phyloP scores from a whole-genome alignment of 2,113 vertebrate genomes.

The Pycnonotus jocosus region DNA sequence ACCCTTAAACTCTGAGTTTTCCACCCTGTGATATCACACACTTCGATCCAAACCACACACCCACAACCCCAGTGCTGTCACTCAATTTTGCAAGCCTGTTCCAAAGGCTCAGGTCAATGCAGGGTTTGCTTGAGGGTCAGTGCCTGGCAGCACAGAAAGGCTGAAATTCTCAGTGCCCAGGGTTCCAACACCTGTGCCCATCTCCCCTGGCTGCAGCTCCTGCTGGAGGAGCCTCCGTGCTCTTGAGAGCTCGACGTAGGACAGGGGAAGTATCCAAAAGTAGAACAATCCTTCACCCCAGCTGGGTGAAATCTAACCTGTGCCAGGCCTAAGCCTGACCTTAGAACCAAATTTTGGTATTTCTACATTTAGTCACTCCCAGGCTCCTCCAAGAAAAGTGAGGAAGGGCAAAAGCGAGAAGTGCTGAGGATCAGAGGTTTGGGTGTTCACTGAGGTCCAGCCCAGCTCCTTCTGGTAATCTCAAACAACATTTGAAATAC shows the following conservation, averaged over 20 bases:
- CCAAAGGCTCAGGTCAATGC: not conserved
- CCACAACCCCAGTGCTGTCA: not conserved
- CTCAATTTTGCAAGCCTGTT: not conserved
- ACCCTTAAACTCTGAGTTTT: not conserved
- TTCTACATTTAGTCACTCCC: not conserved
- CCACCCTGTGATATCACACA: not conserved
- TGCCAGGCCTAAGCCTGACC: not conserved
- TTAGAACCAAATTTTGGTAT: not conserved
- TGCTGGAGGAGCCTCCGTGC: not conserved
- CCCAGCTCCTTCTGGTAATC: not conserved
- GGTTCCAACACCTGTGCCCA: not conserved
- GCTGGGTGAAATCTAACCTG: accelerated
- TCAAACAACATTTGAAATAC: not conserved
- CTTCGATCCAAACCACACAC: not conserved
- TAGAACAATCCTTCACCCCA: not conserved
- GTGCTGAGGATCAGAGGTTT: not conserved
- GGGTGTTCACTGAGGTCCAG: not conserved
- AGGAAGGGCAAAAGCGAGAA: not conserved
- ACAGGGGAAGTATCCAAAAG: not conserved
- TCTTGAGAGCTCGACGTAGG: not conserved
- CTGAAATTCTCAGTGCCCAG: not conserved
- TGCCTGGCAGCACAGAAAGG: not conserved
- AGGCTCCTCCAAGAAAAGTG: not conserved
- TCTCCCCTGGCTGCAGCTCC: not conserved
- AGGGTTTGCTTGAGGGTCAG: not conserved